phyloP scores from a whole-genome alignment of 2,888 invertebrate genomes.

The Lordiphosa fenestrarum region DNA sequence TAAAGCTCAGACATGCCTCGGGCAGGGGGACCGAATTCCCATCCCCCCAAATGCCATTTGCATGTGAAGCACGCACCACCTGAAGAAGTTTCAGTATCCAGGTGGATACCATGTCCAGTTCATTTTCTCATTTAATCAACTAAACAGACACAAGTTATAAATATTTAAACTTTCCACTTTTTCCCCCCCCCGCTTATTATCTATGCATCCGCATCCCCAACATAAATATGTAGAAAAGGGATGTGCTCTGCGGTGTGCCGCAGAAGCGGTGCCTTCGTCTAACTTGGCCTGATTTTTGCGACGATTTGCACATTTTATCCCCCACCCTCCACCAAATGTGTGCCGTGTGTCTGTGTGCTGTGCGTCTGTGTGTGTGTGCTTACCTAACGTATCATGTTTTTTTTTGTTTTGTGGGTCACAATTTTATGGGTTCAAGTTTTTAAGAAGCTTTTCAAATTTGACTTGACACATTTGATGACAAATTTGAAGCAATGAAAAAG shows the following conservation, averaged over 20 bases:
- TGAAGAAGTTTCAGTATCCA: slow-evolving; percentile 35
- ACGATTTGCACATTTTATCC: slow-evolving; percentile 24
- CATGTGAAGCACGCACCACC: slow-evolving; percentile 61
- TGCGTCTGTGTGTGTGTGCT: slow-evolving; percentile 26
- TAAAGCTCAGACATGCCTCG: slow-evolving; percentile 55
- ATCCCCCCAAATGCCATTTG: slow-evolving; percentile 49
- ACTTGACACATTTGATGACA: slow-evolving; percentile 38
- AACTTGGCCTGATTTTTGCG: slow-evolving; percentile 40
- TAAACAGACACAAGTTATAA: slow-evolving; percentile 6
- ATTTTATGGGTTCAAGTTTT: slow-evolving; percentile 45
- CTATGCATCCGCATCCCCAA: slow-evolving; percentile 19
- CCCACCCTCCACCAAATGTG: slow-evolving; percentile 6
- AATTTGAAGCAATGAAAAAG: slow-evolving; percentile 24
- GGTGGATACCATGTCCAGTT: slow-evolving; percentile 14
- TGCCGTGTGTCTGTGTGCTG: slow-evolving; percentile 2
- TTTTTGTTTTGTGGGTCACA: slow-evolving; percentile 9
- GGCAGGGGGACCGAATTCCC: slow-evolving; percentile 14
- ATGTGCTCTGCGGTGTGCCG: slow-evolving; percentile 2
- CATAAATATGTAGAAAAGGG: slow-evolving; percentile 6
- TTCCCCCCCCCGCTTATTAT: slow-evolving; percentile 8
- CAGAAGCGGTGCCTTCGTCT: slow-evolving; percentile 13
- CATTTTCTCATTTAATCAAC: slow-evolving; percentile 50
- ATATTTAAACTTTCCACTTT: slow-evolving; percentile 7
- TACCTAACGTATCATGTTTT: slow-evolving; percentile 17
- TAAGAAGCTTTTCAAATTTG: slow-evolving; percentile 49